Percentiles rank a stretch among this genome's conserved stretches.
Evolutionary conservation across 2,797 vertebrate genomes (phyloP).

Genomic region (Sitta carolinensis): DNA sequence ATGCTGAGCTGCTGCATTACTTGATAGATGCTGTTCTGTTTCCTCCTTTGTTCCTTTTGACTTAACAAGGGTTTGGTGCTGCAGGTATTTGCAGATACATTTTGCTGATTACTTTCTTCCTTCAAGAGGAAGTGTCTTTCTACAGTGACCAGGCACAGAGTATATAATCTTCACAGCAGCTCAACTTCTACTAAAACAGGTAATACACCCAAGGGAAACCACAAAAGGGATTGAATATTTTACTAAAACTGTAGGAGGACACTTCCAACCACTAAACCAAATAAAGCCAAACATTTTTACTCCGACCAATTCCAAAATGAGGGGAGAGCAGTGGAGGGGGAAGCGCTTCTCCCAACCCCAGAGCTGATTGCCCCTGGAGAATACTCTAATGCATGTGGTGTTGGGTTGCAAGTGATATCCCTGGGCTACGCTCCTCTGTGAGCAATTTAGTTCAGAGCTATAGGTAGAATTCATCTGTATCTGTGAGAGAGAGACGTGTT

Average conservation of each 20-base stretch:
- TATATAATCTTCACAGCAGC: background rate
- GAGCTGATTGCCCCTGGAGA: background rate
- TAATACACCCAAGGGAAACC: background rate
- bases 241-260: background rate
- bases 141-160: background rate
- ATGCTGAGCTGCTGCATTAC: background rate
- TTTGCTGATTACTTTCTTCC: background rate
- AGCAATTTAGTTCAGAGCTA: background rate
- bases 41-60: background rate
- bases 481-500: background rate
- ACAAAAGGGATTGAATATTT: background rate
- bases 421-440: background rate
- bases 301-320: background rate
- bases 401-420: background rate
- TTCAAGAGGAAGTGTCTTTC: background rate
- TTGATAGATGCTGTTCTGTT: background rate
- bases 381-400: background rate
- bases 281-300: background rate
- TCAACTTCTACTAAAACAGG: background rate
- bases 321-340: fast-evolving
- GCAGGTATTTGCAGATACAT: background rate
- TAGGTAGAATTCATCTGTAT: background rate
- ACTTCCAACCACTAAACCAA: background rate
- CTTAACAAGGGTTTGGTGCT: background rate
- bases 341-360: background rate